Conservation (phyloP, 2,888 invertebrate species). For the Phorcus lineatus region DNA sequence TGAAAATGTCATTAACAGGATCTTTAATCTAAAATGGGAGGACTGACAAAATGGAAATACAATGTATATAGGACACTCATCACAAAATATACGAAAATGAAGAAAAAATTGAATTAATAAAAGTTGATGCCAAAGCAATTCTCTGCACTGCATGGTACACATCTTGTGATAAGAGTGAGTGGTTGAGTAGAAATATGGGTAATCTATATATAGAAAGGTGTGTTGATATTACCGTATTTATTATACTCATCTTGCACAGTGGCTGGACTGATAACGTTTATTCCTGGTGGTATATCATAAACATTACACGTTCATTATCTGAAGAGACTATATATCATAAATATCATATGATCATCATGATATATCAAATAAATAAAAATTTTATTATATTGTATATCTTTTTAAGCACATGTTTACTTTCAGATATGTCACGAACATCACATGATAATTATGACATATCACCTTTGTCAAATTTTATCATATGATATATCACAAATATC, state of each 20-base stretch:
- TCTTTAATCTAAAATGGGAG: too few relatives aligned
- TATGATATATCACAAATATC: too few relatives aligned
- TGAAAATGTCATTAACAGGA: too few relatives aligned
- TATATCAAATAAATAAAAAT: too few relatives aligned
- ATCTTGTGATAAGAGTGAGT: slow-evolving; percentile 2
- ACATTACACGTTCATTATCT: neutral
- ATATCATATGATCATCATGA: too few relatives aligned
- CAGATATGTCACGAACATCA: too few relatives aligned
- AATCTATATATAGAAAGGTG: slow-evolving; percentile 12
- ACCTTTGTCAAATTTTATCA: too few relatives aligned
- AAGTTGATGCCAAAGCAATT: slow-evolving; percentile 22
- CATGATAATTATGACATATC: too few relatives aligned
- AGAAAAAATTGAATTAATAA: neutral
- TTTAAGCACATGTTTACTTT: too few relatives aligned
- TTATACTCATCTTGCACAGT: slow-evolving; percentile 50
- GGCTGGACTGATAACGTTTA: slow-evolving; percentile 41
- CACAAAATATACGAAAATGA: neutral
- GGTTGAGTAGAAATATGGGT: slow-evolving; percentile 14
- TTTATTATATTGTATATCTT: too few relatives aligned
- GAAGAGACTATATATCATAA: too few relatives aligned
- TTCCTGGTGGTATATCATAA: slow-evolving; percentile 32
- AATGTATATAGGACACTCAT: neutral
- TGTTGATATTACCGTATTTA: slow-evolving; percentile 37
- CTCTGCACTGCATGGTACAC: slow-evolving; percentile 6
- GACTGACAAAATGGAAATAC: neutral